Conservation (phyloP, 2,797 vertebrate genomes). For the Myioborus miniatus region DNA sequence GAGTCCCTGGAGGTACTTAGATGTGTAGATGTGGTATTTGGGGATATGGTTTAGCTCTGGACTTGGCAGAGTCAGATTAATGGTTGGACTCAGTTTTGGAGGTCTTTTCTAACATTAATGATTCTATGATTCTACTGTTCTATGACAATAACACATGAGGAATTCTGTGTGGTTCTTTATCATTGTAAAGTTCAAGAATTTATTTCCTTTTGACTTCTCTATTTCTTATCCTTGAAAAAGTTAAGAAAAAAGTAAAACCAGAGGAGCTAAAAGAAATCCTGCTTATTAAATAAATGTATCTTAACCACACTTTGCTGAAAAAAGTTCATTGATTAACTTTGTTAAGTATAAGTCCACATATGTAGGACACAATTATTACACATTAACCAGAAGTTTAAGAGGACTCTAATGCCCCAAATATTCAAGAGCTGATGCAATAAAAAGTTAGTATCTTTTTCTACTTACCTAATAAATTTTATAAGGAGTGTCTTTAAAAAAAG, state of each 20-base stretch:
- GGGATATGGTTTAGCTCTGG: background rate
- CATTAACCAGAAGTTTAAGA: background rate
- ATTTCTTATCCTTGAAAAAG: background rate
- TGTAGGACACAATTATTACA: background rate
- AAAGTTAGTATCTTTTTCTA: background rate
- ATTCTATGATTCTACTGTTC: background rate
- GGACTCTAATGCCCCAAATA: background rate
- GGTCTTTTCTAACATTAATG: background rate
- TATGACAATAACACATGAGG: background rate
- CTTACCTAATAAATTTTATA: background rate
- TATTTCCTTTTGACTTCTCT: background rate
- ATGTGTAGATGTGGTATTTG: background rate
- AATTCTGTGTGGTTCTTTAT: background rate
- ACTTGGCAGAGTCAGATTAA: background rate
- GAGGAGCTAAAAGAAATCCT: background rate
- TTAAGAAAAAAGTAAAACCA: background rate
- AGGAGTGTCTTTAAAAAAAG: background rate
- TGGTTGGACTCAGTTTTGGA: background rate
- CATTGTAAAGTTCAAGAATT: background rate
- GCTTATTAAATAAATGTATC: background rate
- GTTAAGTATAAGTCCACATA: background rate
- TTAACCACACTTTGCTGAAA: background rate
- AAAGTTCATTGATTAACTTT: background rate
- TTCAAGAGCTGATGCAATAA: background rate
- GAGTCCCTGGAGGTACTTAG: background rate